Percentiles rank a stretch among this genome's conserved stretches.
phyloP scores from a whole-genome alignment of 1,140 invertebrate genomes.

The Neuroterus valhalla region DNA sequence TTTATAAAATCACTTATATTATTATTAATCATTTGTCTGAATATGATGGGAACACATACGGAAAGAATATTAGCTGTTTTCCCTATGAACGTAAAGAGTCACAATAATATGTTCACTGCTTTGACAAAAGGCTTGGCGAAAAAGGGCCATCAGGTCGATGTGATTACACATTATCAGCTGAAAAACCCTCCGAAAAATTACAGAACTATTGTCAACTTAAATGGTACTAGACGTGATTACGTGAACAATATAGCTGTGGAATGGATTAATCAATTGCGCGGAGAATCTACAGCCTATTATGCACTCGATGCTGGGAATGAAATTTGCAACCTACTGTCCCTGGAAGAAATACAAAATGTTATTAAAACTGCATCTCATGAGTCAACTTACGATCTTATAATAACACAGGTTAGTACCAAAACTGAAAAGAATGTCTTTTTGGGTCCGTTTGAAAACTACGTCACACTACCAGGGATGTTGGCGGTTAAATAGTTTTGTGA shows the following conservation, averaged over 20 bases:
- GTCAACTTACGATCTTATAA: constrained; percentile 36
- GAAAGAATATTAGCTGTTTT: constrained; percentile 57
- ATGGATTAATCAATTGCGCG: neutral
- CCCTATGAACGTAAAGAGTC: constrained; percentile 62
- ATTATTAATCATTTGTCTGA: too few relatives aligned
- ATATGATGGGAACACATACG: too few relatives aligned
- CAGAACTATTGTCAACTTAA: constrained; percentile 27
- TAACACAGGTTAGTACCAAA: constrained; percentile 42
- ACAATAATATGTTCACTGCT: constrained; percentile 62
- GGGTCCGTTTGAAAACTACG: too few relatives aligned
- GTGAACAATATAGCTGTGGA: constrained; percentile 25
- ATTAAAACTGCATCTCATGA: constrained; percentile 33
- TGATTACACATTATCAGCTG: constrained; percentile 46
- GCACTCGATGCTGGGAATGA: constrained; percentile 28
- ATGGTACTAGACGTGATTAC: constrained; percentile 1
- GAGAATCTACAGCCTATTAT: neutral
- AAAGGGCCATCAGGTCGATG: constrained; percentile 67
- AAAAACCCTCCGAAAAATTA: constrained; percentile 28
- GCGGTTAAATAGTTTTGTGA: too few relatives aligned
- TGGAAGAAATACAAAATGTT: constrained; percentile 32
- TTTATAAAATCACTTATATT: too few relatives aligned
- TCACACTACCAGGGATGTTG: too few relatives aligned
- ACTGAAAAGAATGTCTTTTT: too few relatives aligned
- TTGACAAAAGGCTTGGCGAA: constrained; percentile 60
- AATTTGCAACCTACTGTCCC: constrained; percentile 27